Evolutionary conservation across 2,888 invertebrate genomes (phyloP), one percentile per base, ranked within the genome.

Genomic region (Diarsia dahlii): DNA sequence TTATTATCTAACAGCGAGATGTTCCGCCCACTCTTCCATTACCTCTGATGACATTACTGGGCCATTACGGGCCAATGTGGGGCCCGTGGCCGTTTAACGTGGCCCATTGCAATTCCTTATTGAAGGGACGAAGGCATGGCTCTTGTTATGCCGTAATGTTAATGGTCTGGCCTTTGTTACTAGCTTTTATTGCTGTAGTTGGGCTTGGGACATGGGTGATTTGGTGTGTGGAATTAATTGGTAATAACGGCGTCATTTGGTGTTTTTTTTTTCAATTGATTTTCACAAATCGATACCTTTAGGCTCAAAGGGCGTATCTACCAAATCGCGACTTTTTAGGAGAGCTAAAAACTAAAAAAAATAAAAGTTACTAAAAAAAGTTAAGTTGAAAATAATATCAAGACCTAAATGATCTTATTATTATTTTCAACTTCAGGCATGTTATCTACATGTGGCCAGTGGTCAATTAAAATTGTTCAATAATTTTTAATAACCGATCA

Each of bases 21-120:
- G 58, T 80, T 64, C 54, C 74, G 23, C 81, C 80, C 73, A 81
- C 80, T 20, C 58, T 20, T 9, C 50, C 84, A 80, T 80, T 84
- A 68, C 67, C n/a, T 18, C 50, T 68, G 80, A 69, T 68, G 64
- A 72, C 34, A 56, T 54, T 69, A 77, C 10, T 45, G 45, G 58
- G 54, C 48, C 67, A 28, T 50, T 71, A 77, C 46, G 48, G n/a
- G n/a, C 54, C 54, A n/a, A 45, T 56, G 15, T 52, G 34, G 20
- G 67, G 67, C 52, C 67, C 34, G 28, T 34, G 23, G 18, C 52
- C 66, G 56, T 56, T 83, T 58, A 60, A 58, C 64, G 18, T n/a
- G 50, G 13, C 45, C 54, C 45, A 50, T 80, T 68, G 39, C 73
- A 65, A 80, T 80, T 60, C 72, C 52, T 48, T 84, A 71, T 34